phyloP scores from a whole-genome alignment of 2,113 vertebrate genomes.

The Chlorodrepanis virens region DNA sequence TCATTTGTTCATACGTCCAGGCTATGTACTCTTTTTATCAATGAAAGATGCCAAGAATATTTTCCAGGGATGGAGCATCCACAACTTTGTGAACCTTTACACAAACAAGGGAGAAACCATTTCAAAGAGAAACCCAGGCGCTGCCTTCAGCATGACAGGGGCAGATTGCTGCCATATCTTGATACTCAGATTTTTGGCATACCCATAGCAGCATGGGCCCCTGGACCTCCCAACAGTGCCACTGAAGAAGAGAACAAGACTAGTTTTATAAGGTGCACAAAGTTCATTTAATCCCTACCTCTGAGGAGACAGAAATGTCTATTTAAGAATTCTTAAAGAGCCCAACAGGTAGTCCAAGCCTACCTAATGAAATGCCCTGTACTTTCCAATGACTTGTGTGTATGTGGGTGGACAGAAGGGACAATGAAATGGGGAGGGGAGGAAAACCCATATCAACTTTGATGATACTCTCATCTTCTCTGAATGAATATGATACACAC shows the following conservation, averaged over 20 bases:
- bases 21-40: background rate
- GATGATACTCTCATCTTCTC: background rate
- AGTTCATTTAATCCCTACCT: background rate
- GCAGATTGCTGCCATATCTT: background rate
- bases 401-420: background rate
- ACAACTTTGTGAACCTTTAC: background rate
- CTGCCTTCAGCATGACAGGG: background rate
- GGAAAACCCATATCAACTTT: background rate
- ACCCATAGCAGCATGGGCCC: background rate
- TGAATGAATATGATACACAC: background rate
- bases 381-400: background rate
- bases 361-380: background rate
- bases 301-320: background rate
- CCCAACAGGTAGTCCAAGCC: background rate
- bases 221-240: fast-evolving
- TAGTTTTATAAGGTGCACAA: background rate
- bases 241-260: background rate
- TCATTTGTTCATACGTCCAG: background rate
- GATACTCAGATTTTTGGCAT: background rate
- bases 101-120: background rate
- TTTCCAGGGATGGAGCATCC: background rate
- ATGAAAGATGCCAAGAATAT: background rate
- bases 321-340: background rate
- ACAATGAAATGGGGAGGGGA: background rate
- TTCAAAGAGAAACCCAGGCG: background rate